Evolutionary conservation across 2,113 vertebrate genomes (phyloP), one percentile per base, ranked within the genome.

Genomic region (Brachyhypopomus gauderio): DNA sequence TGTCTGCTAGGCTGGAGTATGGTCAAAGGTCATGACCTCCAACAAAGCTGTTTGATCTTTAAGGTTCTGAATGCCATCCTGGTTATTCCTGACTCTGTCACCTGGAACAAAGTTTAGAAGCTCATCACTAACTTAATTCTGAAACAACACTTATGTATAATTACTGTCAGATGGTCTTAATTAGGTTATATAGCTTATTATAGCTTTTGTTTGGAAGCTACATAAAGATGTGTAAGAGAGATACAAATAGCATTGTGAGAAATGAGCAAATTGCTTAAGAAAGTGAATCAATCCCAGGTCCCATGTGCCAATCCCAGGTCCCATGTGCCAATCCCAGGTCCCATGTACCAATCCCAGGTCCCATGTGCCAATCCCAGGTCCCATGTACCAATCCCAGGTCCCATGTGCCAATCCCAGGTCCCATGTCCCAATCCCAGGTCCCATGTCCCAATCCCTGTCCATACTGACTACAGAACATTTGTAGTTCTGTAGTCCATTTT

Each of bases 11-110:
- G 59, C 69, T 73, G 16, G 73, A 79, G 34, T 20, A 16, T 72
- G 88, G 86, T 84, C 75, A 88, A 72, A 89, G 87, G 84, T 90
- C 84, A 86, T 74, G 70, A 80, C 73, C 77, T 72, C 62, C 55
- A 82, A 69, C 79, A 85, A 83, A 81, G 84, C 83, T 79, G 75
- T 38, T 76, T 79, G 86, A 84, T 82, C 83, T 81, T 75, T 88
- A 84, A 85, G 83, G 79, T 77, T 55, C 60, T 48, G 6, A 78
- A 60, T 82, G 79, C 76, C 83, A 80, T 77, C 45, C 72, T 63
- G 38, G 84, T 58, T 79, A 79, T 69, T 79, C 34, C 77, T 63
- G 71, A 70, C n/a, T n/a, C 83, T 63, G 12, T 41, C 25, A 60
- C 41, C 20, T 72, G 41, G 23, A 55, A 30, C 45, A 55, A 55